phyloP scores from a whole-genome alignment of 1,140 invertebrate species.

The Ptiloglossa arizonensis region DNA sequence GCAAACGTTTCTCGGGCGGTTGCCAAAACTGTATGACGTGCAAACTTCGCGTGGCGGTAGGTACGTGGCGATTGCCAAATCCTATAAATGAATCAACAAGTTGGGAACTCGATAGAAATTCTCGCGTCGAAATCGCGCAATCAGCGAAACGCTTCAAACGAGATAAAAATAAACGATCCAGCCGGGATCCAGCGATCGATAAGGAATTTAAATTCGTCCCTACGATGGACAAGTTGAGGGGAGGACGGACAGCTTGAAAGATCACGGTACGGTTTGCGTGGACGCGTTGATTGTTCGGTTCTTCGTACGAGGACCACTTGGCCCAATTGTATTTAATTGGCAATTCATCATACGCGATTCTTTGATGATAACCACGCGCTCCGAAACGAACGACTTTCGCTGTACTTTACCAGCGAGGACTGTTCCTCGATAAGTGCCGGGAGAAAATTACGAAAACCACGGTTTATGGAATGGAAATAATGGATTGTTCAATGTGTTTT shows the following conservation, averaged over 20 bases:
- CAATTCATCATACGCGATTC: neutral
- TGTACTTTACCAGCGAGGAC: no score
- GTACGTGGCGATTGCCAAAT: constrained; percentile 40
- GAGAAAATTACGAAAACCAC: no score
- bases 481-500: no score
- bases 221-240: no score
- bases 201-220: constrained; percentile 38
- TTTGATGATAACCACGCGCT: neutral
- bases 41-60: constrained; percentile 24
- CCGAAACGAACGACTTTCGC: no score
- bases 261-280: no score
- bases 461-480: no score
- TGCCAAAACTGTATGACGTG: constrained; percentile 37
- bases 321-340: neutral
- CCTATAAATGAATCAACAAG: constrained; percentile 53
- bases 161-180: constrained; percentile 43
- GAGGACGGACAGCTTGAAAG: no score
- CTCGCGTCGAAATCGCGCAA: constrained; percentile 42
- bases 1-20: neutral
- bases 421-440: no score
- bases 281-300: neutral
- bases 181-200: constrained; percentile 17
- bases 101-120: constrained; percentile 49
- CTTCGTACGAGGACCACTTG: neutral
- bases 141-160: constrained; percentile 36